phyloP scores from a whole-genome alignment of 2,888 invertebrate genomes.

The Acrobasis suavella region DNA sequence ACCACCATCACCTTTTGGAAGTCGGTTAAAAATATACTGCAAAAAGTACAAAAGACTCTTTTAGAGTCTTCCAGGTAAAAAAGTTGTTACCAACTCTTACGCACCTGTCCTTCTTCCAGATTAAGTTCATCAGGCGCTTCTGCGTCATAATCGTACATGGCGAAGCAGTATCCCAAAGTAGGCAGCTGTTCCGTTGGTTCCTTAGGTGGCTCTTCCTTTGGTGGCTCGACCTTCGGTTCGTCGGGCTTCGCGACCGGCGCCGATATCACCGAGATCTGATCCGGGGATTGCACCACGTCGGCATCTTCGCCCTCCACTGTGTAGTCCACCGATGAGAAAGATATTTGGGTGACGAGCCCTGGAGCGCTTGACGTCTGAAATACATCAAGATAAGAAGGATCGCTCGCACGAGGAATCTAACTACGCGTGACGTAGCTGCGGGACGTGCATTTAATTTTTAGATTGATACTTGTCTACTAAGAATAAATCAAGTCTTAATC shows the following conservation, averaged over 20 bases:
- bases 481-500: no score
- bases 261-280: slow-evolving; percentile 86
- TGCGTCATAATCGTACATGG: slow-evolving; percentile 97
- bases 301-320: slow-evolving; percentile 93
- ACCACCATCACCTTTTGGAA: no score
- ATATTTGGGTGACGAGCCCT: slow-evolving; percentile 91
- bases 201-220: slow-evolving; percentile 36
- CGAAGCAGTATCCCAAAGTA: slow-evolving; percentile 87
- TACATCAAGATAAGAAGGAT: slow-evolving; percentile 16
- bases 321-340: slow-evolving; percentile 96
- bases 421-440: neutral
- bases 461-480: no score
- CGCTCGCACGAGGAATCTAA: neutral
- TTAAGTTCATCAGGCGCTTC: slow-evolving; percentile 94
- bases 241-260: slow-evolving; percentile 79
- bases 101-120: slow-evolving; percentile 94
- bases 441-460: neutral
- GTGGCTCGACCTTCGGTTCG: slow-evolving; percentile 44
- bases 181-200: slow-evolving; percentile 38
- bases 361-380: slow-evolving; percentile 67
- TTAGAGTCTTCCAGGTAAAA: no score
- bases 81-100: slow-evolving; percentile 1
- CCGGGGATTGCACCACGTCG: slow-evolving; percentile 86
- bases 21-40: no score
- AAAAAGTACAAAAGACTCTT: neutral